These are phyloP conservation scores for Pempheris klunzingeri DNA, from an alignment of 2,797 vertebrate genomes.

Conservation along the genomic window DNA sequence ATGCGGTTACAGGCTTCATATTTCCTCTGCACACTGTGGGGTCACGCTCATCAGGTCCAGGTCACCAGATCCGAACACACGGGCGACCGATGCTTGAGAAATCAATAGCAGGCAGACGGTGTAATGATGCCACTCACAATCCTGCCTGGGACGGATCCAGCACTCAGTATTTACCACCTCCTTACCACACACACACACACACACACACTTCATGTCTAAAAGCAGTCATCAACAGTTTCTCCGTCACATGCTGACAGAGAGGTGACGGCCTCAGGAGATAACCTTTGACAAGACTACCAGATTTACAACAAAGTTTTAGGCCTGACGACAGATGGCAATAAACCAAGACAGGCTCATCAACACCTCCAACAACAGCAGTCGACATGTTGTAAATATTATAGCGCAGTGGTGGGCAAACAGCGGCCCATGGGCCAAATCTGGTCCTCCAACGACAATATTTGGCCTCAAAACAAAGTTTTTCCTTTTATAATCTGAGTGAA, in stretches of 20 bases:
- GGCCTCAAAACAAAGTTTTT: not conserved
- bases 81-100: slow-evolving; percentile 33
- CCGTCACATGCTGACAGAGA: not conserved
- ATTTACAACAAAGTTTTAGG: not conserved
- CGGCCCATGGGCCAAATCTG: not conserved
- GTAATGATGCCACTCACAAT: slow-evolving; percentile 33
- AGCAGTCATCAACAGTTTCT: not conserved
- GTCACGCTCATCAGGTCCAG: slow-evolving; percentile 23
- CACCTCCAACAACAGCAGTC: not conserved
- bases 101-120: slow-evolving; percentile 58
- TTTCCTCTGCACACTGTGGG: slow-evolving; percentile 28
- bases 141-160: slow-evolving; percentile 7
- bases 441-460: not conserved
- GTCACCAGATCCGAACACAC: slow-evolving; percentile 7
- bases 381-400: not conserved
- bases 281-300: not conserved
- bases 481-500: not conserved
- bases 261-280: not conserved
- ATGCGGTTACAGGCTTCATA: slow-evolving; percentile 12
- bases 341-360: not conserved
- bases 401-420: not conserved
- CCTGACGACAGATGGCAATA: not conserved
- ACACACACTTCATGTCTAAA: not conserved
- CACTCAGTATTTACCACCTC: slow-evolving; percentile 4
- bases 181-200: not conserved